A percentile compares a stretch with the other conserved stretches of the same genome.
These are phyloP conservation scores for Physocephala rufipes DNA, from an alignment of 2,888 invertebrate genomes.

Conservation along the genomic window DNA sequence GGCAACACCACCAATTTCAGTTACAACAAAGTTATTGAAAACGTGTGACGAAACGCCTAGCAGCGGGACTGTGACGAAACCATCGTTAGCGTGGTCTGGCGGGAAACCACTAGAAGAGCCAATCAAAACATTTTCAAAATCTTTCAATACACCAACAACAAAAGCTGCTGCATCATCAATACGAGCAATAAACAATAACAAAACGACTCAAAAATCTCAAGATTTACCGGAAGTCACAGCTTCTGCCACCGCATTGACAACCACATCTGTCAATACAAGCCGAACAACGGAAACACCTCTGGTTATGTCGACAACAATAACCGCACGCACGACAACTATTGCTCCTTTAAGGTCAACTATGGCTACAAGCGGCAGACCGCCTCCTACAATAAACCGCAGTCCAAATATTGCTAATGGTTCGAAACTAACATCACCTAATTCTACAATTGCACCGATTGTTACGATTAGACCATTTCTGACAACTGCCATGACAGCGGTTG, in stretches of 20 bases:
- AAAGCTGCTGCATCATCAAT: slow-evolving; percentile 9
- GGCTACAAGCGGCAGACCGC: no score
- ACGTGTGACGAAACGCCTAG: no score
- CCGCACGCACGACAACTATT: slow-evolving; percentile 1
- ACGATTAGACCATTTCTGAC: slow-evolving; percentile 13
- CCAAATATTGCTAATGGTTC: slow-evolving; percentile 15
- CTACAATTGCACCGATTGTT: not conserved
- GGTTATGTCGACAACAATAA: not conserved
- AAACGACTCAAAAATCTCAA: slow-evolving; percentile 8
- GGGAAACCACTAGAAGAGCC: no score
- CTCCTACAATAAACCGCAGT: slow-evolving; percentile 2
- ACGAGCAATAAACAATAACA: slow-evolving; percentile 11
- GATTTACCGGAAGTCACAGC: not conserved
- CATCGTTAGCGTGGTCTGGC: no score
- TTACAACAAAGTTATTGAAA: slow-evolving; percentile 30
- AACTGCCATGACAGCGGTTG: slow-evolving; percentile 6
- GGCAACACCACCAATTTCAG: slow-evolving; percentile 41
- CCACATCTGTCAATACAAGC: not conserved
- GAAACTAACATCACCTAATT: not conserved
- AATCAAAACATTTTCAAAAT: no score
- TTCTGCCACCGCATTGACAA: not conserved
- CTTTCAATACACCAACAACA: slow-evolving; percentile 18
- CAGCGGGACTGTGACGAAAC: not conserved
- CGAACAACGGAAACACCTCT: not conserved
- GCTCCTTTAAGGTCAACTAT: slow-evolving; percentile 6